Base-by-base conservation (phyloP, 2,888 invertebrate species). In the Lithodes maja region DNA sequence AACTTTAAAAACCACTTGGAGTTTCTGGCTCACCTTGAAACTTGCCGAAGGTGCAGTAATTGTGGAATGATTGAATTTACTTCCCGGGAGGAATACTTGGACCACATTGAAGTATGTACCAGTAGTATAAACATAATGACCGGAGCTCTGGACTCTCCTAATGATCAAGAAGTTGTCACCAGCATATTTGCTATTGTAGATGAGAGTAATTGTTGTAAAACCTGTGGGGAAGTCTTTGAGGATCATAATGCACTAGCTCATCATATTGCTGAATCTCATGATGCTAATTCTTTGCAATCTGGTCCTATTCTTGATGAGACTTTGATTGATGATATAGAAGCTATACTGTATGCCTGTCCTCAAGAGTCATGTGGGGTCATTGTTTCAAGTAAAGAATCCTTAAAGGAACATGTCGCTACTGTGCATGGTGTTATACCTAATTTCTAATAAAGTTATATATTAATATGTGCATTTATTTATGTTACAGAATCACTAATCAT, bases 131-230 rank as follows among this genome's bases (percentile, higher is more conserved):
- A 89, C 61, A 85, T 89, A 55, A 89, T 89, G 61, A 89, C 88
- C n/a, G 80, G 88, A 7, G 80, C 61, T 49, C 77, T 89, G n/a
- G 88, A 89, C 49, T 85, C 88, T 52, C 54, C 88, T 3, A 85
- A 54, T 69, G 84, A 88, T n/a, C 87, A 84, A 49, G 85, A 89
- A 75, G 85, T 85, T 17, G 88, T 89, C 12, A 89, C 88, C 1
- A 89, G 88, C 49, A 89, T 89, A 17, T 89, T 89, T 81, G 88
- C 88, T 15, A 89, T 89, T 79, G 88, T 88, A 5, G 88, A 85
- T 49, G 81, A 80, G 1, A 75, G 81, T 33, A 85, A 80, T 49
- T 81, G 77, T 61, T 82, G 85, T 69, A 81, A 75, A 52, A 85
- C 75, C 2, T 85, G 88, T 88, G 88, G 85, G 12, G 81, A 84